These are phyloP conservation scores for Drosophila ironensis DNA, from an alignment of 1,140 invertebrate genomes.

Conservation along the genomic window DNA sequence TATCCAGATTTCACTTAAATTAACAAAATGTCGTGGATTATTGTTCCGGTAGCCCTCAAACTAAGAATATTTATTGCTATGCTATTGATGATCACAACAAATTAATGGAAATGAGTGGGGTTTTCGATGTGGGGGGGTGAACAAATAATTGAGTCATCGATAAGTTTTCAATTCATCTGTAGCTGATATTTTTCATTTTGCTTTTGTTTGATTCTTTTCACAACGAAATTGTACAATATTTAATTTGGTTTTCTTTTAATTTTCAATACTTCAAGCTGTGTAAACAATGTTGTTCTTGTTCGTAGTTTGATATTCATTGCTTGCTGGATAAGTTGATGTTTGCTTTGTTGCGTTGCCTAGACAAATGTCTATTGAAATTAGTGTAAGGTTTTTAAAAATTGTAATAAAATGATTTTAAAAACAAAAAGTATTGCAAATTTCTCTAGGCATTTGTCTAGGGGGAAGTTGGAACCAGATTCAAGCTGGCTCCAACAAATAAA, in stretches of 20 bases:
- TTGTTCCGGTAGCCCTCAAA: conserved; percentile 3
- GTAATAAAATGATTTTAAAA: not conserved
- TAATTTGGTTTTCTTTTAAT: conserved; percentile 3
- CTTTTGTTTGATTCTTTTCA: conserved; percentile 14
- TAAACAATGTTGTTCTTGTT: conserved; percentile 28
- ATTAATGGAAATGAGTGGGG: not conserved
- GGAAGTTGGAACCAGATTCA: not conserved
- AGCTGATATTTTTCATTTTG: conserved; percentile 10
- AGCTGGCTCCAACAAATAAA: not conserved
- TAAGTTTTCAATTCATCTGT: not conserved
- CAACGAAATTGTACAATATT: conserved; percentile 23
- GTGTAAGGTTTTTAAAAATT: not conserved
- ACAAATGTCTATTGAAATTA: conserved; percentile 26
- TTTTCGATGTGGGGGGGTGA: not conserved
- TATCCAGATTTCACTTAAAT: conserved; percentile 10
- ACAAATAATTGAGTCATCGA: not conserved
- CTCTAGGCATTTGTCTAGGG: conserved; percentile 15
- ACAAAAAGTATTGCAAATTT: not conserved
- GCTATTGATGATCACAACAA: conserved; percentile 9
- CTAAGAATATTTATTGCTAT: conserved; percentile 18
- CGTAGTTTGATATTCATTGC: conserved; percentile 35
- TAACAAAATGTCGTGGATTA: too few species aligned
- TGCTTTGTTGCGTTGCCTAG: conserved; percentile 15
- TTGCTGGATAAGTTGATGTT: conserved; percentile 24
- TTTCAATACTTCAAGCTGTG: conserved; percentile 13